Base-by-base conservation (phyloP, 2,113 vertebrate genomes). In the Carassius auratus region DNA sequence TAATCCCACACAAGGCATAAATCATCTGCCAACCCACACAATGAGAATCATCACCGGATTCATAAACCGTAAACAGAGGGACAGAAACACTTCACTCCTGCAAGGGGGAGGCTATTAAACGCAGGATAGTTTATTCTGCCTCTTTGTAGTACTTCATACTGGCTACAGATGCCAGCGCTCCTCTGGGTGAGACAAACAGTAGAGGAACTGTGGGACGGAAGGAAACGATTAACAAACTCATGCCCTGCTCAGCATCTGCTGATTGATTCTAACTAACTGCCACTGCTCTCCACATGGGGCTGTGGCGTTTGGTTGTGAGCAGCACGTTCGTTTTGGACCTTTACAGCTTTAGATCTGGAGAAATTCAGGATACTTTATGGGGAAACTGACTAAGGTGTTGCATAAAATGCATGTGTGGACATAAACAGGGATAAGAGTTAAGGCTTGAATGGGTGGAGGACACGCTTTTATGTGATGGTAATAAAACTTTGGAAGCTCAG, bases 31-130 rank as follows among this genome's bases (percentile, higher is more conserved):
- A 55, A 59, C 69, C 61, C 71, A 69, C 80, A 79, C 74, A 8
- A 69, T 30, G 64, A 61, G 38, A 73, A 81, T 48, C 57, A 38
- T 76, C 81, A 78, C 52, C 42, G 64, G 64, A 69, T 83, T 86
- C 81, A 84, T 86, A 88, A 86, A 84, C 68, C 81, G 76, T 84
- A 88, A 84, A 84, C 76, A 74, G 76, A 17, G 76, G 50, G 81
- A 69, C 81, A 81, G 66, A 80, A 68, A 84, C 52, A 52, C 87
- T 83, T 62, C 8, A 61, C 50, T 73, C 38, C 55, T 79, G 52
- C 0, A 38, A 83, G 74, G 23, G 19, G 74, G 57, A 83, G 52
- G 75, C 45, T 69, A 85, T 82, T 76, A 71, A 77, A 87, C 2
- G 33, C 62, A 30, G 42, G 68, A 64, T 38, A 62, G 57, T 50